phyloP scores from a whole-genome alignment of 2,797 vertebrate species.

The Protonibea diacanthus region DNA sequence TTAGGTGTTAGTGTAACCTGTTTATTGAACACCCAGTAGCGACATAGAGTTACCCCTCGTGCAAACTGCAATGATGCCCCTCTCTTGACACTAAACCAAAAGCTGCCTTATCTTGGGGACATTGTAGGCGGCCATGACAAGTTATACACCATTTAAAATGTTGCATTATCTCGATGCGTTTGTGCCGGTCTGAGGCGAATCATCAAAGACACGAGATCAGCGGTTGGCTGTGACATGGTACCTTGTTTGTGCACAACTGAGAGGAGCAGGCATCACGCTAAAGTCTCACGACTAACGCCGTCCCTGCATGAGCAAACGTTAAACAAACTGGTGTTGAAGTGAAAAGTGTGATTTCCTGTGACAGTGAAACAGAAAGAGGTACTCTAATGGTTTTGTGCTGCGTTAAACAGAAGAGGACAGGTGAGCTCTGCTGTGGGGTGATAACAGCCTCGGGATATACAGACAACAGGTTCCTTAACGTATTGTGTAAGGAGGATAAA shows the following conservation, averaged over 20 bases:
- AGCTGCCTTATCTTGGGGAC: constrained; percentile 74
- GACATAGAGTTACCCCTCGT: constrained; percentile 47
- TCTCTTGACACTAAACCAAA: constrained; percentile 74
- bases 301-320: constrained; percentile 58
- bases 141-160: constrained; percentile 74
- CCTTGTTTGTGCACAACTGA: constrained; percentile 68
- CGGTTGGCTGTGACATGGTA: constrained; percentile 64
- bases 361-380: constrained; percentile 57
- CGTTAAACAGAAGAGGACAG: constrained; percentile 77
- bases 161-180: constrained; percentile 72
- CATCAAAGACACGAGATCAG: constrained; percentile 81
- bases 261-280: constrained; percentile 60
- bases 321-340: constrained; percentile 52
- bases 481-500: constrained; percentile 68
- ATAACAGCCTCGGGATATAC: constrained; percentile 75
- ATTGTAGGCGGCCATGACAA: constrained; percentile 76
- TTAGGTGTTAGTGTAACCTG: constrained; percentile 69
- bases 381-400: constrained; percentile 54
- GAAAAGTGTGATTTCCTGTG: constrained; percentile 59
- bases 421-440: constrained; percentile 78
- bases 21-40: constrained; percentile 70
- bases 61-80: constrained; percentile 59
- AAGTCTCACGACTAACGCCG: constrained; percentile 57
- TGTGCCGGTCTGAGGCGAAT: constrained; percentile 74
- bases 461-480: constrained; percentile 58